These are phyloP conservation scores for Haemorhous mexicanus DNA, from an alignment of 2,113 vertebrate genomes.

Conservation along the genomic window DNA sequence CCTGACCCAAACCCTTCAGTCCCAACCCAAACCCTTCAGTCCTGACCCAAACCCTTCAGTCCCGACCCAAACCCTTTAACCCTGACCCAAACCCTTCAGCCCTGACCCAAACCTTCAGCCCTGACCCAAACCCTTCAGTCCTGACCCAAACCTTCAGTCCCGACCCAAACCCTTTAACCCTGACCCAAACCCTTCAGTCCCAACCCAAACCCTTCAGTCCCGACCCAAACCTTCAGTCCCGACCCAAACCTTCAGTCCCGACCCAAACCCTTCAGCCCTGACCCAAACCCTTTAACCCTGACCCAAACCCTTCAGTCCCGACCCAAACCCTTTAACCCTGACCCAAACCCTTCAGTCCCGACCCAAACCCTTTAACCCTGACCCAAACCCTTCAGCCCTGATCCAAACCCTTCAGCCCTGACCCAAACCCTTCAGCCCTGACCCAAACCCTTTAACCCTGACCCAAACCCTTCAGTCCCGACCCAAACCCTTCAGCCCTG, in stretches of 20 bases:
- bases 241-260: too few species aligned
- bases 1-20: too few species aligned
- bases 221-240: accelerated
- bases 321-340: accelerated
- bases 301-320: not conserved
- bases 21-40: accelerated
- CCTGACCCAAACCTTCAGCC: accelerated
- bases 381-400: accelerated
- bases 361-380: accelerated
- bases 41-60: accelerated
- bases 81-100: accelerated
- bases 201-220: accelerated
- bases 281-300: accelerated
- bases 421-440: accelerated
- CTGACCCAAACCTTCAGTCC: accelerated
- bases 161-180: not conserved
- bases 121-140: too few species aligned
- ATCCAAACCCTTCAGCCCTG: accelerated
- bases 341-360: not conserved
- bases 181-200: accelerated
- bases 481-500: too few species aligned
- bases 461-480: accelerated
- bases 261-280: not conserved
- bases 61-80: too few species aligned
- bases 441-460: accelerated